Base-by-base conservation (phyloP, 2,797 vertebrate genomes). In the Arctocebus calabarensis region DNA sequence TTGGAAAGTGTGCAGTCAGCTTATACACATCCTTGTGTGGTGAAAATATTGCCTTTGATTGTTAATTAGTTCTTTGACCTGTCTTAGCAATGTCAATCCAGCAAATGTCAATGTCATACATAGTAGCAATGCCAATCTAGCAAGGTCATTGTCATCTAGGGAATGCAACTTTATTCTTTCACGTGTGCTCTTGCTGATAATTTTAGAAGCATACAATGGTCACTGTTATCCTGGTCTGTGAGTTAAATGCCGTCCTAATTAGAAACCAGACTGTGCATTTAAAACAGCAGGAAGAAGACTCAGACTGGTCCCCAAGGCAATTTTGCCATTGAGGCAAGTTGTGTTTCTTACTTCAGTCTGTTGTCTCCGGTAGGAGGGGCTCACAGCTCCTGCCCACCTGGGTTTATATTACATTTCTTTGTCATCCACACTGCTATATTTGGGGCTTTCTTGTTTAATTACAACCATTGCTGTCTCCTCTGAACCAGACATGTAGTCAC, bases 41-140 rank as follows among this genome's bases (percentile, higher is more conserved):
- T 59, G 25, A 93, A 96, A 93, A 84, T 70, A 74, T 48, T 92
- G 62, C 43, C 71, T 96, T 96, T 97, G 90, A 88, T 84, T 84
- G 83, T 57, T 94, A 94, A 97, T 93, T 95, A 86, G 86, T 90
- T 86, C 74, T 95, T 73, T 77, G 95, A 95, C 48, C 79, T 83
- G 22, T 19, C 62, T 85, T 85, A 97, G 68, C 79, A 82, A 73
- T 62, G 62, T 71, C 77, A 81, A 11, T 84, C 93, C 43, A 68
- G 92, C 29, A 64, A 81, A 34, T 37, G 34, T 43, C 13, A 29
- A 32, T 32, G 29, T 64, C 29, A 64, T 16, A 64, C 32, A 62
- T 34, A 68, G 79, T 87, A 96, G 71, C 78, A 81, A 62, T 57
- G 68, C 71, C 82, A 86, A 5, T 81, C 95, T 62, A 68, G 93